Conservation (phyloP, 2,888 invertebrate species). For the Drosophila yooni region DNA sequence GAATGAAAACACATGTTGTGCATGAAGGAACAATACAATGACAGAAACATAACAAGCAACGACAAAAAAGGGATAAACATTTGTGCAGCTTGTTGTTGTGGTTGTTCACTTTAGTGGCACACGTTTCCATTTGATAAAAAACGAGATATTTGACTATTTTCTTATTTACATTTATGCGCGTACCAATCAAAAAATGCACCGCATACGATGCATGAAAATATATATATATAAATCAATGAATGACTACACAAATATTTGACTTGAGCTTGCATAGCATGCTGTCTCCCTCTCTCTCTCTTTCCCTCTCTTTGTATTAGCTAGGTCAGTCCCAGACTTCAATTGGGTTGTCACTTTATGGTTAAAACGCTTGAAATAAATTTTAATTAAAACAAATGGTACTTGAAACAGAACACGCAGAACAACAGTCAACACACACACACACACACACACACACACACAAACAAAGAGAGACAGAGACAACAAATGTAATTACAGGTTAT, state of each 20-base stretch:
- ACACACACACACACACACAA: background rate
- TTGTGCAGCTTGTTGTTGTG: constrained; percentile 19
- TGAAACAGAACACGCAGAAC: constrained; percentile 69
- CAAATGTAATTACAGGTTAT: constrained; percentile 46
- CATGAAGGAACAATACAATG: constrained; percentile 51
- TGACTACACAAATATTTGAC: constrained; percentile 8
- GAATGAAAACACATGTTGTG: constrained; percentile 10
- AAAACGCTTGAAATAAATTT: constrained; percentile 75
- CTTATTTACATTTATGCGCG: constrained; percentile 8
- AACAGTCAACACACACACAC: constrained; percentile 53
- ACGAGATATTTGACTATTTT: background rate
- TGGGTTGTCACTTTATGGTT: constrained; percentile 45
- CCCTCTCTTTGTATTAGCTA: background rate
- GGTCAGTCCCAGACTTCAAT: constrained; percentile 7
- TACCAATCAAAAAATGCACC: constrained; percentile 15
- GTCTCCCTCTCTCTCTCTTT: background rate
- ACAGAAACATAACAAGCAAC: constrained; percentile 26
- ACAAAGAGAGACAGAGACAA: constrained; percentile 29
- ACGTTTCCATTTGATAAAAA: background rate
- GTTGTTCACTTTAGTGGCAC: constrained; percentile 13
- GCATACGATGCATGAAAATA: background rate
- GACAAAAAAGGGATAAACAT: constrained; percentile 28
- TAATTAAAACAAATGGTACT: constrained; percentile 78
- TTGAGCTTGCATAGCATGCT: background rate
- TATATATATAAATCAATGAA: background rate